Conservation (phyloP, 1,140 invertebrate genomes). For the Macrosteles quadrilineatus region DNA sequence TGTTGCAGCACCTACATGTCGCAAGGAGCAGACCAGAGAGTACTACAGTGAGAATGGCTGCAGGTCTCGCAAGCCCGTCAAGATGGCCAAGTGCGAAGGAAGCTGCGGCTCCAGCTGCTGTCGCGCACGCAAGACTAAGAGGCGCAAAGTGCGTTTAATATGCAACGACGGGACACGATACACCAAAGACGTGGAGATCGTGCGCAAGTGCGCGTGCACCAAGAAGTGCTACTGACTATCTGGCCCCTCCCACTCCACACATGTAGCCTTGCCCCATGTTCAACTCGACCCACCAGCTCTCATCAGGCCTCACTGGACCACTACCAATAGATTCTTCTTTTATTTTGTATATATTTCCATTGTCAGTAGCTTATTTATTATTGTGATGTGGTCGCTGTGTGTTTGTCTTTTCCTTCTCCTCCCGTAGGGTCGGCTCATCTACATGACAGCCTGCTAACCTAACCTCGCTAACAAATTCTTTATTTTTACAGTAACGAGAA, state of each 20-base stretch:
- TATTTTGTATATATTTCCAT: constrained; percentile 46
- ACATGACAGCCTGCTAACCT: constrained; percentile 31
- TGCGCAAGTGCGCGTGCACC: constrained; percentile 88
- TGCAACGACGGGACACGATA: constrained; percentile 91
- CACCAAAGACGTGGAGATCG: constrained; percentile 94
- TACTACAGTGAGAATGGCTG: constrained; percentile 89
- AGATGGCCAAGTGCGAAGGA: constrained; percentile 82
- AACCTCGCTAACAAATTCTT: constrained; percentile 6
- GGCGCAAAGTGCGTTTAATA: constrained; percentile 89
- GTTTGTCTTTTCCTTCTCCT: constrained; percentile 34
- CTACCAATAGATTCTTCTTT: constrained; percentile 34
- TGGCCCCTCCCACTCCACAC: constrained; percentile 41
- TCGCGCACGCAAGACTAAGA: constrained; percentile 84
- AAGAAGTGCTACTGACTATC: constrained; percentile 74
- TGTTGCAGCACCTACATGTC: constrained; percentile 69
- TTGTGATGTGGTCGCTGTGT: constrained; percentile 53
- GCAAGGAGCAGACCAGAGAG: constrained; percentile 86
- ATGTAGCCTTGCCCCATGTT: constrained; percentile 36
- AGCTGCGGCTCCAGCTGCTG: constrained; percentile 77
- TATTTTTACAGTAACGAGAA: neutral
- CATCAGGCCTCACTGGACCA: constrained; percentile 30
- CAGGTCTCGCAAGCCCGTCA: constrained; percentile 82
- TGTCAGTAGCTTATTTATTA: constrained; percentile 42
- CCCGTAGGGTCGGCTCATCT: constrained; percentile 24
- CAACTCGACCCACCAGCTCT: constrained; percentile 13